These are phyloP conservation scores for Tiaroga cobitis DNA, from an alignment of 2,797 vertebrate species.

Conservation along the genomic window DNA sequence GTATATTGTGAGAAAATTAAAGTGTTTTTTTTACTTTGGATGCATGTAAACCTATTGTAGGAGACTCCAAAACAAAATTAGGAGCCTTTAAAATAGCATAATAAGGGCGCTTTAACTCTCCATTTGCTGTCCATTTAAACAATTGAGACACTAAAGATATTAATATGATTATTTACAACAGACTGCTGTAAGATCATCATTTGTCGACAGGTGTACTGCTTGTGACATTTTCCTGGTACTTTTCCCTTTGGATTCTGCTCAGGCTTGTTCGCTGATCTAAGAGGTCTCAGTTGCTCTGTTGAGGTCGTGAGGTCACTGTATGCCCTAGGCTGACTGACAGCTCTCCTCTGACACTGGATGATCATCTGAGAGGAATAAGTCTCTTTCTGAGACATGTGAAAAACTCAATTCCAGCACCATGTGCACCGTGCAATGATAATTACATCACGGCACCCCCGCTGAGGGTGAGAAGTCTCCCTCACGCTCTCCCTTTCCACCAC, in stretches of 20 bases:
- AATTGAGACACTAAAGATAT: not conserved
- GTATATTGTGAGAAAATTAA: not conserved
- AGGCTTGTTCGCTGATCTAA: not conserved
- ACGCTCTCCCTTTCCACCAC: not conserved
- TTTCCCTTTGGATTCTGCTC: constrained; percentile 11
- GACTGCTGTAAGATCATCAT: not conserved
- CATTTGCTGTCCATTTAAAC: not conserved
- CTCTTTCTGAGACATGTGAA: constrained; percentile 71
- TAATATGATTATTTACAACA: not conserved
- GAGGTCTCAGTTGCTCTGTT: constrained; percentile 21
- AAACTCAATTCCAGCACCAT: constrained; percentile 69
- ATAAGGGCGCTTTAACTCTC: not conserved
- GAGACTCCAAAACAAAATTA: not conserved
- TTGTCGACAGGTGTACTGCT: not conserved
- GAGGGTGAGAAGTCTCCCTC: constrained; percentile 41
- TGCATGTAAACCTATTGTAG: not conserved
- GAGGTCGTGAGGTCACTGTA: constrained; percentile 29
- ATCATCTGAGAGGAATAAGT: constrained; percentile 63
- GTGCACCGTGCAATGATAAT: constrained; percentile 67
- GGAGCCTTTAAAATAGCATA: not conserved
- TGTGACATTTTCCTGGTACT: not conserved
- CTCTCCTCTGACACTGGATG: constrained; percentile 54
- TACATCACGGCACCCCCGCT: constrained; percentile 65
- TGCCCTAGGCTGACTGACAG: constrained; percentile 61
- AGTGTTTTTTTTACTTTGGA: not conserved